Conservation (phyloP, 2,113 vertebrate species). For the Bostrychus sinensis region DNA sequence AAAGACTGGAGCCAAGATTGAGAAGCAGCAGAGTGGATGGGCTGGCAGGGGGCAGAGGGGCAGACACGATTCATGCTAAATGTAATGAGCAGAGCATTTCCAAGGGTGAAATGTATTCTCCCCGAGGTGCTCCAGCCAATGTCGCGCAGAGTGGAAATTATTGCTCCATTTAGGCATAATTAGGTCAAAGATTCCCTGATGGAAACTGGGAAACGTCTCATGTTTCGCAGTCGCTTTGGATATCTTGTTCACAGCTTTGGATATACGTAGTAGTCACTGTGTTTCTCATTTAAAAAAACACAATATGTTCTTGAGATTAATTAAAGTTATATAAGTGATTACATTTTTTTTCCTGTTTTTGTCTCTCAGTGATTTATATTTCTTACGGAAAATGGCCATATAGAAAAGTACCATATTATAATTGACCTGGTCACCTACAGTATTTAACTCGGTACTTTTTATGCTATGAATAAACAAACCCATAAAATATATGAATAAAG, state of each 20-base stretch:
- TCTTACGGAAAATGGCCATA: too few species aligned
- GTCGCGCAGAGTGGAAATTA: slow-evolving; percentile 34
- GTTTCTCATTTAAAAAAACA: neutral
- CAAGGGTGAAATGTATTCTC: slow-evolving; percentile 24
- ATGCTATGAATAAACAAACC: too few species aligned
- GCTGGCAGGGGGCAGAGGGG: neutral
- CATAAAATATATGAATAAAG: too few species aligned
- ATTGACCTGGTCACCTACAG: too few species aligned
- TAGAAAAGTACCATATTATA: too few species aligned
- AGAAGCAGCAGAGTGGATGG: slow-evolving; percentile 2
- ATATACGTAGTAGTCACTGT: neutral
- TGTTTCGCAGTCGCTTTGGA: slow-evolving; percentile 12
- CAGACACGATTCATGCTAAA: slow-evolving; percentile 24
- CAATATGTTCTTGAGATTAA: slow-evolving; percentile 6
- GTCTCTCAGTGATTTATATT: too few species aligned
- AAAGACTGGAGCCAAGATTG: slow-evolving; percentile 28
- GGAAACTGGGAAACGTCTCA: slow-evolving; percentile 12
- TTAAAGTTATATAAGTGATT: too few species aligned
- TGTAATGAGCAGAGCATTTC: slow-evolving; percentile 41
- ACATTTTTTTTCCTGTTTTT: too few species aligned
- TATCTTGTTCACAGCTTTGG: neutral
- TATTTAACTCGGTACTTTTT: too few species aligned
- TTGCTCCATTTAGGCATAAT: slow-evolving; percentile 54
- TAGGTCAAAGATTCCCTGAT: slow-evolving; percentile 54
- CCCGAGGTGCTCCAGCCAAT: slow-evolving; percentile 25